Evolutionary conservation across 2,888 invertebrate species (phyloP), one percentile per base, ranked within the genome.

Genomic region (Thelaira solivaga): DNA sequence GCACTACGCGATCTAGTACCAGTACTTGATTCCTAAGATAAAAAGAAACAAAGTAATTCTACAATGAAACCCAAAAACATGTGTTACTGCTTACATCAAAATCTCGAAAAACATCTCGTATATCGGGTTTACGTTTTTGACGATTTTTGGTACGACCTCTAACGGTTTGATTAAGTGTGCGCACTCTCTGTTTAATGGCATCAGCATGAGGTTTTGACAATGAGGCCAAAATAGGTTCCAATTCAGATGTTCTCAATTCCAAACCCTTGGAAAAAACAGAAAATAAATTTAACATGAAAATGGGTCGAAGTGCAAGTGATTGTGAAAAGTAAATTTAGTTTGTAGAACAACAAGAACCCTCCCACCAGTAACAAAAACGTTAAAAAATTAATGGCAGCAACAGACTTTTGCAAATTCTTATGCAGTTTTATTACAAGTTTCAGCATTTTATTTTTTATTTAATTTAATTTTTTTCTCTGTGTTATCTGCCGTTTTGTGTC

Each of bases 1-100:
- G 95, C 96, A 88, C 95, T 96, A 81, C 96, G 93, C 81, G 96
- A 95, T 88, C 95, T 90, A 64, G 94, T 94, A 82, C 95, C 95
- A 82, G 94, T 95, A 86, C 95, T 95, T 84, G 93, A 93, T 80
- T 94, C 94, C 88, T 93, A 92, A 93, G 93, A 89, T 11, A 1
- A 22, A 45, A 41, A 29, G 11, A 43, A 16, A 6, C 24, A 20
- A 7, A 34, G 6, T 29, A 41, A 34, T 57, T 20, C 4, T 10
- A 20, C 22, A 22, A 41, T n/a, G n/a, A n/a, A n/a, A n/a, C n/a
- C n/a, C n/a, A n/a, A n/a, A n/a, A n/a, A n/a, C n/a, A 10, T 41
- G 2, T 13, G n/a, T 1, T 5, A 45, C 11, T 7, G 82, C 90
- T 90, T 85, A 95, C 95, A 91, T 95, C 95, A 81, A 93, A 91